Evolutionary conservation across 2,113 vertebrate genomes (phyloP), one percentile per base, ranked within the genome.

Genomic region (Chaetops frenatus): DNA sequence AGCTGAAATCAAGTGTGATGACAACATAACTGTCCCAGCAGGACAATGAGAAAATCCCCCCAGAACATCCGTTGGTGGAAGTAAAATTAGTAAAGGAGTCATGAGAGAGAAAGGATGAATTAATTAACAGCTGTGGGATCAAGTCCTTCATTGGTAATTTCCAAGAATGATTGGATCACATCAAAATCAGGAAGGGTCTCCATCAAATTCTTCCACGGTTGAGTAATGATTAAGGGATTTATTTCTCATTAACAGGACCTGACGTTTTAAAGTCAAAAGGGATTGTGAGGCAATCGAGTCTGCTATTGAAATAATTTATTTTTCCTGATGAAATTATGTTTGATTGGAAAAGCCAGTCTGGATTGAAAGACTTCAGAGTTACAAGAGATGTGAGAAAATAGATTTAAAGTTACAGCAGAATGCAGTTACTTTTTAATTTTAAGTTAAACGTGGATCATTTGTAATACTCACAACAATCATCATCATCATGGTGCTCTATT

Each of bases 1-100:
- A 60, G 38, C 25, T 86, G 66, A 73, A 87, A 22, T 20, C 15
- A 40, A 72, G 19, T 18, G 50, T 42, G 47, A n/a, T 22, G 19
- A 33, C 18, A 42, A 14, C 0, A 0, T 20, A 38, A 27, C 23
- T 25, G 19, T 56, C 33, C 50, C 27, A 24, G 22, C 1, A 70
- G 50, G 31, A 66, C 31, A 45, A 36, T 23, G 56, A 65, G 78
- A 65, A 78, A 87, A 74, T n/a, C 10, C 28, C 14, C 60, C 60
- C 35, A 38, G 17, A 57, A 45, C 23, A 84, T 5, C 18, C 35
- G 3, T 33, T 47, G 45, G 10, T 24, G 51, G 19, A 50, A 27
- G 50, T 4, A 40, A 69, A 80, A 72, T 48, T 23, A 82, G 9
- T 9, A 15, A 61, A 74, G 25, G 5, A 73, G 14, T 65, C 0